Base-by-base conservation (phyloP, 2,888 invertebrate genomes). In the Eumerus sabulonum region DNA sequence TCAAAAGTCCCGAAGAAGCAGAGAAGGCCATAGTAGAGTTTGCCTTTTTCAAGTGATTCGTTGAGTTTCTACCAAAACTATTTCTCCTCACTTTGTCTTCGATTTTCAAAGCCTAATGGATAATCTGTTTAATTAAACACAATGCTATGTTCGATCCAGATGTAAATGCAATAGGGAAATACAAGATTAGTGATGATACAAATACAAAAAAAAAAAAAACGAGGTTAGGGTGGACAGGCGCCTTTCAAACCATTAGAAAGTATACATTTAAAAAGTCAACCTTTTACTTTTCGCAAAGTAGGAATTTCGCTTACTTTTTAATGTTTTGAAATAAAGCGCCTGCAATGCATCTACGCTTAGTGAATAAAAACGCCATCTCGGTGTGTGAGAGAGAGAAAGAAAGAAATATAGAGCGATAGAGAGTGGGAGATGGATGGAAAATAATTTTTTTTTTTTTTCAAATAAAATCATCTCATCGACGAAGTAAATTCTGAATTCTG, bases 131-230 rank as follows among this genome's bases (percentile, higher is more conserved):
- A 27, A 27, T 7, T 27, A 27, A 4, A 27, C 27, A 27, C 27
- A 27, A 27, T 4, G 7, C 27, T 27, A 27, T 27, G 27, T 27
- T 16, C 19, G 16, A 1, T 16, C 14, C 66, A 71, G 53, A 68
- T 76, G 72, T 79, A 53, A 63, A 74, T 64, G 74, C 18, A 27
- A 42, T 7, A 17, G 35, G 50, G 51, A 54, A 66, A 36, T 48
- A 71, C 53, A 79, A 68, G 51, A 68, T 68, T 51, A 76, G 60
- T 62, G 35, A 54, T 71, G 42, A 44, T 60, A 54, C 45, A 64
- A 45, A 63, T 40, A 68, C 62, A 66, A 53, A 18, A 1, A 40
- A 40, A 40, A 40, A 40, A 11, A 59, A 45, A 19, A 36, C 27
- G 44, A 27, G 48, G 54, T 11, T 42, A 51, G 19, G 57, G 51